Base-by-base conservation (phyloP, 2,797 vertebrate species). In the Diglossa cyanea region DNA sequence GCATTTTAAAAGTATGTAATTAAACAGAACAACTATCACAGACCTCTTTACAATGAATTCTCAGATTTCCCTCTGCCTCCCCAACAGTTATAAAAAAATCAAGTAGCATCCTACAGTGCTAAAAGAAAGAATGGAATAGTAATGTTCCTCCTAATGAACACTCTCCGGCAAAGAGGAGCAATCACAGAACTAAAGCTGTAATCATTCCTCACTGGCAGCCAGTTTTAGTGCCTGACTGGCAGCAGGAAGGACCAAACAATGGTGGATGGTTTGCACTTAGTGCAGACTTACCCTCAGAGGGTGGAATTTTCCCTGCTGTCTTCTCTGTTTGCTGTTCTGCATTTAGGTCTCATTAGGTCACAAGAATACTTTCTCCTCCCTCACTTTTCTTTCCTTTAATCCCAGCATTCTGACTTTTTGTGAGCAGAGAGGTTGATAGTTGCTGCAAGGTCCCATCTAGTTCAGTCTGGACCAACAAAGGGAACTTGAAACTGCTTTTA, bases 151-250 rank as follows among this genome's bases (percentile, higher is more conserved):
- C 45, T 94, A 97, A 95, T 92, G 86, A 95, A 91, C 80, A 70
- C 77, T 95, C 72, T 90, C 93, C 66, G 47, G 78, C 68, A 96
- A 86, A 94, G 53, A 95, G 90, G 61, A 96, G 67, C 82, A 95
- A 93, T 95, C 92, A 95, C 7, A 18, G 68, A 91, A 90, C 63
- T 95, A 93, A 97, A 94, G 94, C 95, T 95, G 61, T 88, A 96
- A 96, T 97, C 94, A 96, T 90, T 93, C 81, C 88, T 96, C 60
- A 80, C 76, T 83, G 78, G 68, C 78, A 96, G 92, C n/a, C 86
- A 33, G 82, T 50, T 95, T 93, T 65, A 71, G 48, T 66, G 90
- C 65, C 79, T 95, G 87, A 66, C 53, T 92, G 94, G 92, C 94
- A 90, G 88, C 68, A 86, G 74, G 90, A 72, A 94, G 88, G 84